phyloP scores from a whole-genome alignment of 2,113 vertebrate species.

The Xenopus laevis region DNA sequence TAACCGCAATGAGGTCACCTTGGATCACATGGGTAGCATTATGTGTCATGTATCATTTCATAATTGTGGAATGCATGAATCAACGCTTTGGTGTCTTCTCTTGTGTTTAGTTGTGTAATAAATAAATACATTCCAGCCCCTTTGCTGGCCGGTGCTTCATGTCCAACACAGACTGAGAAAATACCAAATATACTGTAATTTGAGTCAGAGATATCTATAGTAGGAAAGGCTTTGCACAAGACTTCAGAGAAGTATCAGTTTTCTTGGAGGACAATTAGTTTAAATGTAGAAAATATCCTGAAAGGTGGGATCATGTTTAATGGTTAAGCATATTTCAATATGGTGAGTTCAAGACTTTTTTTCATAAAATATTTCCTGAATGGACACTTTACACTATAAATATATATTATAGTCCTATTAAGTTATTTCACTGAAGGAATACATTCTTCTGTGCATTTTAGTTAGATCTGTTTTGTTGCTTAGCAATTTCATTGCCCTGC shows the following conservation, averaged over 20 bases:
- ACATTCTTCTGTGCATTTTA: too few species aligned
- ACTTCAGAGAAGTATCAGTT: slow-evolving; percentile 33
- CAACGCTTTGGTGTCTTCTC: slow-evolving; percentile 17
- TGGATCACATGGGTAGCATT: slow-evolving; percentile 29
- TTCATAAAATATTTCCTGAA: too few species aligned
- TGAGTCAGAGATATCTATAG: slow-evolving; percentile 42
- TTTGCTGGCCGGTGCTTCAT: slow-evolving; percentile 10
- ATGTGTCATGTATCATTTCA: slow-evolving; percentile 29
- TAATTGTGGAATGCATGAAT: slow-evolving; percentile 27
- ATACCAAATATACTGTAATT: slow-evolving; percentile 25
- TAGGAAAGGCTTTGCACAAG: slow-evolving; percentile 21
- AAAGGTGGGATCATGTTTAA: slow-evolving; percentile 20
- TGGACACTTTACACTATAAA: too few species aligned
- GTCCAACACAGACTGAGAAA: slow-evolving; percentile 8
- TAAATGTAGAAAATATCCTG: slow-evolving; percentile 33
- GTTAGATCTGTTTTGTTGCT: too few species aligned
- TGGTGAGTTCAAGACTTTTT: not conserved
- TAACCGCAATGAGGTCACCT: slow-evolving; percentile 33
- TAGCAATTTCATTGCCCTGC: too few species aligned
- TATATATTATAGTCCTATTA: too few species aligned
- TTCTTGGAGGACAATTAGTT: slow-evolving; percentile 23
- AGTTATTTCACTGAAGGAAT: too few species aligned
- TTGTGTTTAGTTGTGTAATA: slow-evolving; percentile 16
- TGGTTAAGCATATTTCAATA: slow-evolving; percentile 30
- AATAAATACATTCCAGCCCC: slow-evolving; percentile 13